Base-by-base conservation (phyloP, 2,888 invertebrate species). In the Chrysomela aeneicollis region DNA sequence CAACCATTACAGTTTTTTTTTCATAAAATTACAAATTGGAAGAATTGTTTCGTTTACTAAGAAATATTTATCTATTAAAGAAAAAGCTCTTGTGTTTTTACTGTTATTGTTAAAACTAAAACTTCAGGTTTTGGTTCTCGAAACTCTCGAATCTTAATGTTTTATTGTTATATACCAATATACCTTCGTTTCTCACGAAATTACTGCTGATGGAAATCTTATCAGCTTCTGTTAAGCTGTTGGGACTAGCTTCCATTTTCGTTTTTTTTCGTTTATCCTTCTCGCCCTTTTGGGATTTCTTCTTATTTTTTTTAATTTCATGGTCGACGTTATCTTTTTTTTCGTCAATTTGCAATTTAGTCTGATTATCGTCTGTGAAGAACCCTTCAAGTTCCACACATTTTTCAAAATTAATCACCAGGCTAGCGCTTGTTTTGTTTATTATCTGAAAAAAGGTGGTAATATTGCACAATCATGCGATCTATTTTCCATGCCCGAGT, bases 131-230 rank as follows among this genome's bases (percentile, higher is more conserved):
- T n/a, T n/a, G n/a, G n/a, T n/a, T n/a, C n/a, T n/a, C n/a, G n/a
- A n/a, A n/a, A n/a, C n/a, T n/a, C n/a, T n/a, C n/a, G n/a, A n/a
- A n/a, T n/a, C n/a, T n/a, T n/a, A n/a, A n/a, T n/a, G n/a, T n/a
- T n/a, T n/a, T n/a, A n/a, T n/a, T n/a, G n/a, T n/a, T n/a, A n/a
- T n/a, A n/a, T 30, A 15, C 53, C 9, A 19, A 18, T n/a, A 47
- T 62, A 68, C 69, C 67, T 52, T 55, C 37, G 8, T 55, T 19
- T 46, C 37, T 50, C 9, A 9, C 50, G 61, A 70, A 71, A 67
- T 37, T 53, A 2, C 22, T 50, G 15, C 53, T 57, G 22, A 71
- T 61, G 2, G 65, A 54, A 15, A 63, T 10, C 26, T 66, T 17
- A 46, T 71, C 71, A 15, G 19, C 15, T 54, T 64, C 65, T 26